phyloP scores from a whole-genome alignment of 2,888 invertebrate species.

The Pharmacophagus antenor region DNA sequence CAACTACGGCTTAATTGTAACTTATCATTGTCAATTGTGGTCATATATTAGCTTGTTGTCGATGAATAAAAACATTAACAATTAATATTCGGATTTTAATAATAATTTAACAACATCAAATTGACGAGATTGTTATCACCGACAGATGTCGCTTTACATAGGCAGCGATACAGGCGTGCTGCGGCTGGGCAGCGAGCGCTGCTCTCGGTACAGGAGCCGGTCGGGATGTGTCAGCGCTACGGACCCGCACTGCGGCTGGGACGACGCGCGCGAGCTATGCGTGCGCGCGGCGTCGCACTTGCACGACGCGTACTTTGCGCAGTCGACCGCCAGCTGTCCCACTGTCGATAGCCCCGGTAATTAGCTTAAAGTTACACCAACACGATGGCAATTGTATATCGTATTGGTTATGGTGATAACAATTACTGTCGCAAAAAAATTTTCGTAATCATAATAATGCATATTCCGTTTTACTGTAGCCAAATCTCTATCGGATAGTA shows the following conservation, averaged over 20 bases:
- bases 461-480: too few relatives aligned
- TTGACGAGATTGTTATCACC: background rate
- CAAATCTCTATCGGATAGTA: too few relatives aligned
- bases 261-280: conserved; percentile 87
- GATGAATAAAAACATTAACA: too few relatives aligned
- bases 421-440: too few relatives aligned
- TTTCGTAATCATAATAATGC: too few relatives aligned
- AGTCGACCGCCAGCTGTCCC: conserved; percentile 79
- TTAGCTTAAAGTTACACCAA: background rate
- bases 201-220: conserved; percentile 85
- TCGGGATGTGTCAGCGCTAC: conserved; percentile 89
- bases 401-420: too few relatives aligned
- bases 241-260: conserved; percentile 98
- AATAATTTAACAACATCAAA: too few relatives aligned
- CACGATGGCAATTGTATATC: background rate
- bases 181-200: conserved; percentile 89
- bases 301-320: conserved; percentile 89
- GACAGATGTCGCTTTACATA: conserved; percentile 87
- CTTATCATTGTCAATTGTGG: too few relatives aligned
- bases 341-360: conserved; percentile 37
- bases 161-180: conserved; percentile 85
- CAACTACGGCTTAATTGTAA: too few relatives aligned
- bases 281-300: conserved; percentile 79
- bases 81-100: too few relatives aligned
- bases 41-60: too few relatives aligned